Base-by-base conservation (phyloP, 1,140 invertebrate species). In the Lordiphosa clarofinis region DNA sequence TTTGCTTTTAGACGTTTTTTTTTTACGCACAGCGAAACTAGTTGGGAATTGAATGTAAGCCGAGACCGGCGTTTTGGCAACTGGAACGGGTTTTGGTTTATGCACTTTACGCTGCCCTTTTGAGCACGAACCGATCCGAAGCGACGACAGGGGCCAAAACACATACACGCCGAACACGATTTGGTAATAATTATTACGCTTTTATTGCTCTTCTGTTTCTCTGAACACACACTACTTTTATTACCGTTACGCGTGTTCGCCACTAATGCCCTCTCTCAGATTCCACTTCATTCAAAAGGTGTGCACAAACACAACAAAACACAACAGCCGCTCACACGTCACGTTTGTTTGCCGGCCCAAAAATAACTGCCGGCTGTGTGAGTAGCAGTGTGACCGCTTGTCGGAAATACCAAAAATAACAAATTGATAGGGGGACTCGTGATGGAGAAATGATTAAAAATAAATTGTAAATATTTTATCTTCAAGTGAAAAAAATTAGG, bases 161-260 rank as follows among this genome's bases (percentile, higher is more conserved):
- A 56, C 73, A 66, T 73, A 60, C 70, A 74, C 65, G 48, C 24
- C 58, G 57, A 49, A 69, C 76, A 59, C 76, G 67, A 74, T 60
- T 68, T 67, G 49, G 74, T 72, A 73, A 69, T 72, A 74, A 73
- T 69, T 73, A 65, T 59, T 61, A 63, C 63, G 63, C 40, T 71
- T 81, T 67, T 71, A 79, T 67, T 69, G 52, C 75, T 66, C 44
- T 59, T 61, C 62, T 64, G 31, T 68, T 46, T 64, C 46, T 64
- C 42, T 48, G 28, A 31, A 31, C 28, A 24, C 21, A 24, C 21
- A 36, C 52, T 47, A 61, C 43, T 60, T 74, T 74, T 59, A 68
- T 76, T 60, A 63, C 68, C 78, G 73, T 76, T 84, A 82, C 76
- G 75, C 75, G 76, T 70, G 70, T 73, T 73, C 52, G 52, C 52